Evolutionary conservation across 2,113 vertebrate species (phyloP).

Genomic region (Rhizomys pruinosus): DNA sequence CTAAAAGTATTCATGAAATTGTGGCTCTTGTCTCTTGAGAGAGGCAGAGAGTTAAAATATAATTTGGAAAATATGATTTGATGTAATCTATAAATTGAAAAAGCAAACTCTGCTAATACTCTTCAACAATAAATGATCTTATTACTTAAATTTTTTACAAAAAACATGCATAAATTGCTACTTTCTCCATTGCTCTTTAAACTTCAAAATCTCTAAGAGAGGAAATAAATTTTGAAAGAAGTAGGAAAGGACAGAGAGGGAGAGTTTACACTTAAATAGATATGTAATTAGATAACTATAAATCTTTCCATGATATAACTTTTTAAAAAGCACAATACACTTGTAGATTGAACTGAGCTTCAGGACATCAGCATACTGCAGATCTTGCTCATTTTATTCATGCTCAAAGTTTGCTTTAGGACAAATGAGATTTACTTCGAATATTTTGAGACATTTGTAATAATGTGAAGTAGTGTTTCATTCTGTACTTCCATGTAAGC

Average conservation of each 20-base stretch:
- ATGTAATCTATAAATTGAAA: background rate
- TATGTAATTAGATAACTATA: background rate
- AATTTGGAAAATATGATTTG: background rate
- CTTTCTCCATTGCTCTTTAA: background rate
- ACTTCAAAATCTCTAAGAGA: background rate
- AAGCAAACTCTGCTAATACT: background rate
- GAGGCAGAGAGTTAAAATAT: background rate
- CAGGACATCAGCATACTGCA: background rate
- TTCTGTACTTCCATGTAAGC: background rate
- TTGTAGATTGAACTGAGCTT: background rate
- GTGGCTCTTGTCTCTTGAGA: background rate
- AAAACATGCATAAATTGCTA: background rate
- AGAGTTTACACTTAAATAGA: background rate
- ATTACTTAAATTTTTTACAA: background rate
- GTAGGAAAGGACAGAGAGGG: too few species aligned
- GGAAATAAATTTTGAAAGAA: background rate
- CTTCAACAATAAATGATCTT: background rate
- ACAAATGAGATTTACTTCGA: background rate
- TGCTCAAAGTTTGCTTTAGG: background rate
- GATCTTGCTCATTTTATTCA: conserved; percentile 1
- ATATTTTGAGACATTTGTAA: background rate
- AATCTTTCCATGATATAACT: background rate
- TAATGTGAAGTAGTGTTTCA: background rate
- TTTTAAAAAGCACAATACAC: background rate
- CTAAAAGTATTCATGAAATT: background rate